Evolutionary conservation across 2,888 invertebrate species (phyloP), one percentile per base, ranked within the genome.

Genomic region (Pachycephus smyrnensis): DNA sequence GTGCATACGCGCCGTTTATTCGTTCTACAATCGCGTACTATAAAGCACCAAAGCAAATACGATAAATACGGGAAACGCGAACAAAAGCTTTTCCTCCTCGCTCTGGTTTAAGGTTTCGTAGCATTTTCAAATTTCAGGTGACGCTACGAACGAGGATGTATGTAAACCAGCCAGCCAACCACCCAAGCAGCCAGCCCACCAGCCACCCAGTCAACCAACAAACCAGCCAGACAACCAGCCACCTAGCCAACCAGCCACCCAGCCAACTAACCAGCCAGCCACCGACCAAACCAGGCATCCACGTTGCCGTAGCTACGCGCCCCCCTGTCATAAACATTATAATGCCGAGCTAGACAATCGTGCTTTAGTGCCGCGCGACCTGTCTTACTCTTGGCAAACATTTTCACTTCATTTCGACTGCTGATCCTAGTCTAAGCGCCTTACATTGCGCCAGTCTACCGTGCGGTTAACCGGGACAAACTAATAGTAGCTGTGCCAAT

Each of bases 321-420:
- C 30, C 71, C 71, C 31, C 30, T 82, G 79, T 78, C 73, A 68
- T 76, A 77, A 80, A 80, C 79, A 79, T 81, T 84, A 84, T 76
- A 75, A 76, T 77, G 82, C 78, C 75, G 75, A 77, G 71, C 76
- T 79, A 79, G 82, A 82, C 80, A 79, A 84, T 84, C 80, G 80
- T 80, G 75, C 79, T 80, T 81, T 77, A 79, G 71, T 35, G 68
- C 71, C 23, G 73, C 40, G 76, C 74, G 73, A 80, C 76, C 78
- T 81, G 81, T 84, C 80, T 80, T 80, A 73, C 80, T 79, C 76
- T 77, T 78, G 69, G 73, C 55, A 37, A 80, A 81, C 80, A 76
- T 82, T 84, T 85, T 85, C 83, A 80, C 77, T 76, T 78, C 68
- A 77, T 76, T 81, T 74, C 68, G 40, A 37, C 75, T 68, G 37